Percentiles rank a stretch among this genome's conserved stretches.
These are phyloP conservation scores for Odocoileus hemionus DNA, from an alignment of 2,113 vertebrate species.

Conservation along the genomic window DNA sequence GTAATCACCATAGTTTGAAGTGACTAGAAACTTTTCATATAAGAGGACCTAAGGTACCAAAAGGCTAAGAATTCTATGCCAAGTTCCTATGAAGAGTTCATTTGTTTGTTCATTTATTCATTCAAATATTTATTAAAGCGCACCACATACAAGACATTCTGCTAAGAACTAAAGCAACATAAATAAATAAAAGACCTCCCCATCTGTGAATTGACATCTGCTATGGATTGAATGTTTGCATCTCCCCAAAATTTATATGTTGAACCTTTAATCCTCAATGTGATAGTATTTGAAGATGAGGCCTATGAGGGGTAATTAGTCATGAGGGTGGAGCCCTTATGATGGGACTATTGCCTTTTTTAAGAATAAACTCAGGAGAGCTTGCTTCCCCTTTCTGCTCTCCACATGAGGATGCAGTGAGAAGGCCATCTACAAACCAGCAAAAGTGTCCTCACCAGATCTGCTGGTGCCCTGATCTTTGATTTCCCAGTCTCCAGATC, in stretches of 20 bases:
- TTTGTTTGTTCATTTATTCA: not conserved
- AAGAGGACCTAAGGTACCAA: not conserved
- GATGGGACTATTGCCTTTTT: not conserved
- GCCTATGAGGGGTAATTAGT: not conserved
- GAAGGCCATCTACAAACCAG: not conserved
- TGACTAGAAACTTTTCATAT: not conserved
- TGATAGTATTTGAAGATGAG: not conserved
- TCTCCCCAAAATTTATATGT: not conserved
- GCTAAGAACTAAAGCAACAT: not conserved
- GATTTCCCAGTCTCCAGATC: not conserved
- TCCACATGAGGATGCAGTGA: not conserved
- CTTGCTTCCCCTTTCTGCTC: not conserved
- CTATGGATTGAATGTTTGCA: not conserved
- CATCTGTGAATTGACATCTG: not conserved
- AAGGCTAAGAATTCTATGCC: not conserved
- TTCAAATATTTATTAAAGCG: not conserved
- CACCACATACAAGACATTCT: not conserved
- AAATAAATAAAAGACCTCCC: not conserved
- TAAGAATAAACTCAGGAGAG: not conserved
- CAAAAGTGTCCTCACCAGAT: not conserved
- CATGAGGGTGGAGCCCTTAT: not conserved
- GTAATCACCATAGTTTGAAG: not conserved
- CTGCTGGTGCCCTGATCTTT: not conserved
- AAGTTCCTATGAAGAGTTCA: not conserved
- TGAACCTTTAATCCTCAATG: not conserved